Evolutionary conservation across 2,888 invertebrate genomes (phyloP), one percentile per base, ranked within the genome.

Genomic region (Abrostola triplasia): DNA sequence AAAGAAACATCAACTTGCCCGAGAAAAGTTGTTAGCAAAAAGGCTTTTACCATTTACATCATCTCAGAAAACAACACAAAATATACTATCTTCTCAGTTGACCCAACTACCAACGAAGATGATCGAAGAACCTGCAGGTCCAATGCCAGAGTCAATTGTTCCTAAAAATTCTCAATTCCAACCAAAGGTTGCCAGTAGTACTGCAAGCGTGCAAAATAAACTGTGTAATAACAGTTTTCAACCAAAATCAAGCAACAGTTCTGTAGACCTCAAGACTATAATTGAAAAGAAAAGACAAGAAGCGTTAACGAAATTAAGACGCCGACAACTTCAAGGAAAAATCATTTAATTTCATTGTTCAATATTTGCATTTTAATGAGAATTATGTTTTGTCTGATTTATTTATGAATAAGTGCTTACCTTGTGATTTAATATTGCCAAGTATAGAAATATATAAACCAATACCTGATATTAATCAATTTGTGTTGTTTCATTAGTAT

Each of bases 1-100:
- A 83, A 95, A 89, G 79, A 96, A 96, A 78, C 94, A 95, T 68
- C 86, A 93, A 67, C 94, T 95, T 78, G 96, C 96, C 1, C 90
- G 95, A 83, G 96, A 95, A 79, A 96, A 93, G 81, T 88, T 96
- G 12, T 86, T 95, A 73, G 95, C 95, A 0, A 96, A 95, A 84
- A 86, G 92, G 55, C 86, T 88, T 8, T 74, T 94, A 12, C 93
- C 94, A 7, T 94, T 93, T 63, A 93, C 93, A 55, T 76, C 85
- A 55, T 77, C 89, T 66, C 90, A 90, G 64, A 81, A 82, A 49
- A 70, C 13, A n/a, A 24, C 76, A 10, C 80, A 79, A 41, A 54
- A 72, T 36, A 67, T 76, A 24, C 38, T 72, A 8, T 57, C 66
- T 49, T 67, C 76, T 44, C 59, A 76, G 51, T 59, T 49, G 8